These are phyloP conservation scores for Cenopis cana DNA, from an alignment of 2,888 invertebrate species.

Conservation along the genomic window DNA sequence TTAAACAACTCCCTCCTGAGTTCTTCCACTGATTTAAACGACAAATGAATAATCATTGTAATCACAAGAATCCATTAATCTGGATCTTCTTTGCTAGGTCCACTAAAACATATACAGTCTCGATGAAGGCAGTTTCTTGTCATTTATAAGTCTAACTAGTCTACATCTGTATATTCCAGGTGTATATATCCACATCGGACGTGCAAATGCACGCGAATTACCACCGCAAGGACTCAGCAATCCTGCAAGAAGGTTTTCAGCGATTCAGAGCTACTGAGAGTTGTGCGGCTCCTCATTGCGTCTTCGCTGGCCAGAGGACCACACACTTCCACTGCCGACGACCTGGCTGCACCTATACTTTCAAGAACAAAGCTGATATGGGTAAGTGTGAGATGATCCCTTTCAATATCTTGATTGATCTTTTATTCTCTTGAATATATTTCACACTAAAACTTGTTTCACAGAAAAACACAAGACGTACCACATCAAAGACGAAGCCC, in stretches of 20 bases:
- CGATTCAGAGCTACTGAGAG: conserved; percentile 98
- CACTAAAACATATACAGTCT: too few relatives aligned
- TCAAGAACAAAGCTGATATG: conserved; percentile 99
- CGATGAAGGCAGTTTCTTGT: not conserved
- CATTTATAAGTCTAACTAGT: not conserved
- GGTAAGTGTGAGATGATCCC: conserved; percentile 87
- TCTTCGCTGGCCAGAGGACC: conserved; percentile 96
- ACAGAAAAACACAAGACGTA: conserved; percentile 99
- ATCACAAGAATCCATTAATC: too few relatives aligned
- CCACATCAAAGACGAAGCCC: conserved; percentile 98
- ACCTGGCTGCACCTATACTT: conserved; percentile 96
- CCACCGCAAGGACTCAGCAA: conserved; percentile 98
- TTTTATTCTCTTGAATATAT: too few relatives aligned
- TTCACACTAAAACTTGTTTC: conserved; percentile 49
- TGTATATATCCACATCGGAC: conserved; percentile 99
- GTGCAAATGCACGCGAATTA: conserved; percentile 99
- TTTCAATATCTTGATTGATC: not conserved
- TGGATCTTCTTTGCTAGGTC: too few relatives aligned
- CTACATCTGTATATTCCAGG: conserved; percentile 71
- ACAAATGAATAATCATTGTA: too few relatives aligned
- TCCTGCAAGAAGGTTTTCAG: conserved; percentile 99
- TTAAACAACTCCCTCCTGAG: too few relatives aligned
- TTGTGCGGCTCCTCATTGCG: conserved; percentile 95
- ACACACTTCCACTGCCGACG: conserved; percentile 99
- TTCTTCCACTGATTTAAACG: too few relatives aligned